Conservation (phyloP, 2,797 vertebrate species). For the Kryptolebias ocellatus region DNA sequence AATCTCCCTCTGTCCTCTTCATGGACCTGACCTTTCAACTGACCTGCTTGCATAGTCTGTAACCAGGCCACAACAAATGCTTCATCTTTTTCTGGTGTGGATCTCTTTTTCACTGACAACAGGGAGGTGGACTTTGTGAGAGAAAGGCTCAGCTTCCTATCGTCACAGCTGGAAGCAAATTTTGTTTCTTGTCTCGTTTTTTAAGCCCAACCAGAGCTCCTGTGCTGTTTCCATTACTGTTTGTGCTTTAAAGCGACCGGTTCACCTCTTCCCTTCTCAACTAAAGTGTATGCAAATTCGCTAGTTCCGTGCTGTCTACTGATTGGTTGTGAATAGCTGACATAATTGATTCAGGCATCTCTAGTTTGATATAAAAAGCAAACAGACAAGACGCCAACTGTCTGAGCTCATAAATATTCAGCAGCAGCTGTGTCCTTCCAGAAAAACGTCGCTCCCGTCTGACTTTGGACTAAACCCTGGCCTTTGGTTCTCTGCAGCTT, state of each 20-base stretch:
- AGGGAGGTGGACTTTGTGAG: constrained; percentile 28
- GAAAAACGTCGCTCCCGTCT: constrained; percentile 48
- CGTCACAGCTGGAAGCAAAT: background rate
- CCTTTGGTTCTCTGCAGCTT: constrained; percentile 21
- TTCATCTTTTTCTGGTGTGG: constrained; percentile 27
- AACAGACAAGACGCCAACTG: constrained; percentile 81
- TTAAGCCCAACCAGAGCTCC: background rate
- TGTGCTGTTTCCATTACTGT: background rate
- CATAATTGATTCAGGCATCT: constrained; percentile 68
- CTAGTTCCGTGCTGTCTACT: constrained; percentile 28
- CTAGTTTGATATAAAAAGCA: constrained; percentile 71
- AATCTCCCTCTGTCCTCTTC: constrained; percentile 38
- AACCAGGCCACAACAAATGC: constrained; percentile 43
- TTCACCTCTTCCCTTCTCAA: constrained; percentile 3
- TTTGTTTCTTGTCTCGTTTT: too few relatives aligned
- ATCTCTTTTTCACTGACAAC: constrained; percentile 35
- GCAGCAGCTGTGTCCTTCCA: constrained; percentile 77
- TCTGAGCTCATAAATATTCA: constrained; percentile 83
- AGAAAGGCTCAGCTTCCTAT: constrained; percentile 3
- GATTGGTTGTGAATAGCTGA: constrained; percentile 57
- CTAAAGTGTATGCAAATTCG: constrained; percentile 16
- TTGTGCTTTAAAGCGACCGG: constrained; percentile 11
- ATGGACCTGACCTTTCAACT: constrained; percentile 63
- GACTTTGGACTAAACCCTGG: constrained; percentile 26
- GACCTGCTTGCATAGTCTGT: constrained; percentile 50